Percentiles rank a stretch among this genome's conserved stretches.
Evolutionary conservation across 2,888 invertebrate genomes (phyloP).

Genomic region (Drosophila aldrichi): DNA sequence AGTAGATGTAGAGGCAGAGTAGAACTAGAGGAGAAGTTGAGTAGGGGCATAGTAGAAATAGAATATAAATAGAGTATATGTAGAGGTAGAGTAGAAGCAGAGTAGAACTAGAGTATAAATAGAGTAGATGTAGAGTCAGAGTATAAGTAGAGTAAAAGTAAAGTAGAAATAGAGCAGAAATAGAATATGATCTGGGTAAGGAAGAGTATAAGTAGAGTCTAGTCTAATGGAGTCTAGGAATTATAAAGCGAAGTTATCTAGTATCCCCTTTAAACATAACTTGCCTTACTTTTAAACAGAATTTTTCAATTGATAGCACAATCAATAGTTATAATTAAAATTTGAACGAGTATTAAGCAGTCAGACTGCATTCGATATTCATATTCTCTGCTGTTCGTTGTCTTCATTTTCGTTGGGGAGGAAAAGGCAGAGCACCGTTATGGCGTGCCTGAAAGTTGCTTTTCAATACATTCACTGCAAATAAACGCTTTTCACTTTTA

Average conservation of each 20-base stretch:
- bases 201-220: not conserved
- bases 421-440: conserved; percentile 11
- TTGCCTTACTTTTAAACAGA: not conserved
- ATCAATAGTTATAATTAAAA: not conserved
- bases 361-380: not conserved
- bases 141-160: not conserved
- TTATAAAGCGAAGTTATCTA: not conserved
- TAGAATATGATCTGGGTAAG: not conserved
- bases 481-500: conserved; percentile 20
- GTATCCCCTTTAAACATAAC: not conserved
- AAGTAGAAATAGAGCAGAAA: not conserved
- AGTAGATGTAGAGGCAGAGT: not conserved
- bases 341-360: not conserved
- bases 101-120: not conserved
- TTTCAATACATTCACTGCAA: conserved; percentile 15
- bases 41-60: not conserved
- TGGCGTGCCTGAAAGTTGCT: conserved; percentile 17
- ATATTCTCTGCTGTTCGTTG: not conserved
- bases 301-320: not conserved
- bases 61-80: not conserved
- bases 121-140: not conserved
- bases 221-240: not conserved
- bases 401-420: not conserved
- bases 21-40: not conserved
- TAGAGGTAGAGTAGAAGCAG: not conserved